Evolutionary conservation across 2,113 vertebrate species (phyloP), one percentile per base, ranked within the genome.

Genomic region (Plectropomus leopardus): DNA sequence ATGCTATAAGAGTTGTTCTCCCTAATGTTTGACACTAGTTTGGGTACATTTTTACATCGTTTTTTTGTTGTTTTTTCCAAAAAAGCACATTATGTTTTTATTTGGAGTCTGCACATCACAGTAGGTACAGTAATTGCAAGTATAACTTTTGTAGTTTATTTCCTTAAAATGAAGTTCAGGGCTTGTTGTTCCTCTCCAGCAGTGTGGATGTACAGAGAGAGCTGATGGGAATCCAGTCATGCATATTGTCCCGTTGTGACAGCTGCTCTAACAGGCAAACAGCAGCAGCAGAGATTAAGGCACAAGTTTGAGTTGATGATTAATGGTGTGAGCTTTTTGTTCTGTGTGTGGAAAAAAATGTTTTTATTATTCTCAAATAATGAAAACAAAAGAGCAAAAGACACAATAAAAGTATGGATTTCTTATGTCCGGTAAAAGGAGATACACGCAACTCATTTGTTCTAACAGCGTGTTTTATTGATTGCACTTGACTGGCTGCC

Each of bases 301-400:
- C 34, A 21, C 42, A 17, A 48, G 48, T 78, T 71, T 67, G 57
- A 80, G 63, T 40, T 60, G 66, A 73, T 88, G 84, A 89, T 92
- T 89, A 93, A 92, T 82, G 66, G 42, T 34, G 72, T 83, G 78
- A 70, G 19, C 51, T 72, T 67, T 75, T 40, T 60, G 63, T 54
- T 64, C 28, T 7, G 47, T 76, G 16, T 47, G 68, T 78, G n/a
- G 48, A 60, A 55, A 72, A 47, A 82, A n/a, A 68, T 59, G 65
- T 89, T 65, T 63, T 55, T 55, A 16, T 90, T 82, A 54, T 63
- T 44, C 32, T 23, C 23, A 17, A 73, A 81, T 69, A 85, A 88
- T 84, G 57, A 84, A 78, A 78, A 82, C 14, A 76, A 80, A 85
- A 55, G 55, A 60, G 32, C 4, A 69, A 42, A 7, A 54, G 59